These are phyloP conservation scores for Acanthopleura granulata DNA, from an alignment of 2,888 invertebrate genomes.

Conservation along the genomic window DNA sequence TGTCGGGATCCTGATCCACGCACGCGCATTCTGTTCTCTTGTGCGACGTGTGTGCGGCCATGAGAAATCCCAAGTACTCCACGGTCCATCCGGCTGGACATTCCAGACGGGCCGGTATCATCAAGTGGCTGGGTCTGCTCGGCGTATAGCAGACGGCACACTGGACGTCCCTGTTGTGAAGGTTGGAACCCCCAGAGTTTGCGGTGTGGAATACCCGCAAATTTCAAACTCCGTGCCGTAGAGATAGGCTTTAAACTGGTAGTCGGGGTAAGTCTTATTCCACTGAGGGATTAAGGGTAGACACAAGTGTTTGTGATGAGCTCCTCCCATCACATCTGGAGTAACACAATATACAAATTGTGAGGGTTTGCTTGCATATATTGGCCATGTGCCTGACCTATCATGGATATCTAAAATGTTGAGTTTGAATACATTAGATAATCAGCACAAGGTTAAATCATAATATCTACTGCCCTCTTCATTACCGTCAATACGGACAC, in stretches of 20 bases:
- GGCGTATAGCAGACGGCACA: background rate
- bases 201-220: background rate
- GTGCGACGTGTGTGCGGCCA: background rate
- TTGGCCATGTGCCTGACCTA: too few species aligned
- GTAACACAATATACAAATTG: background rate
- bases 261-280: background rate
- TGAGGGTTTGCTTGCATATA: too few species aligned
- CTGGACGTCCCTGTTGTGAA: background rate
- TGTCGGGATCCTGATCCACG: conserved; percentile 2
- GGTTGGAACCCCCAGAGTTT: background rate
- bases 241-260: background rate
- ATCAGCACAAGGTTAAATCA: too few species aligned
- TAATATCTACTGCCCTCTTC: too few species aligned
- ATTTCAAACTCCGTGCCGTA: background rate
- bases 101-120: background rate
- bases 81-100: background rate
- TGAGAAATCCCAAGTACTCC: background rate
- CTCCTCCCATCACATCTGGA: background rate
- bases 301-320: background rate
- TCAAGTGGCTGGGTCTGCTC: background rate
- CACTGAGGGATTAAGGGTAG: background rate
- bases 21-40: background rate
- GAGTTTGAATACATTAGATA: too few species aligned
- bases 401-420: too few species aligned
- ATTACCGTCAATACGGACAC: too few species aligned